Conservation (phyloP, 2,888 invertebrate genomes). For the Synergus itoensis region DNA sequence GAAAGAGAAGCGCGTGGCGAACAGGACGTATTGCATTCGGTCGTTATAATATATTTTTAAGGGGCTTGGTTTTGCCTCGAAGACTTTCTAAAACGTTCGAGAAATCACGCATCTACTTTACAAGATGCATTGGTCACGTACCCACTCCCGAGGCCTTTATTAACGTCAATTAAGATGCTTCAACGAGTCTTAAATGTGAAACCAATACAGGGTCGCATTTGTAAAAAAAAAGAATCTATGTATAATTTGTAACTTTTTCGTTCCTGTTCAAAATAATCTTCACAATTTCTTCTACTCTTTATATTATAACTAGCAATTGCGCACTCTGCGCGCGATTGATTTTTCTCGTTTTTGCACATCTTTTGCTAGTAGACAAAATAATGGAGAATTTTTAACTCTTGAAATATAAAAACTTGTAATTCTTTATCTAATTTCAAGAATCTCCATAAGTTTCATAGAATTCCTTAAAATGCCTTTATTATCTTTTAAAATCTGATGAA, state of each 20-base stretch:
- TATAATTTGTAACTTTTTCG: neutral
- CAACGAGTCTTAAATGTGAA: conserved; percentile 43
- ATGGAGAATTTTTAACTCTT: no score
- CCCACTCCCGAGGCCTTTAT: conserved; percentile 64
- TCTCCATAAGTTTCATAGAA: no score
- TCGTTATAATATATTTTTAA: conserved; percentile 12
- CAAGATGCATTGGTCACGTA: neutral
- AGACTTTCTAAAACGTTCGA: conserved; percentile 28
- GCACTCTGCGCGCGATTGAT: no score
- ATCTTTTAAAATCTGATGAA: no score
- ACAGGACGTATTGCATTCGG: neutral
- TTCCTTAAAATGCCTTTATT: no score
- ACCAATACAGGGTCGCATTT: neutral
- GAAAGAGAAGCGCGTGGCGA: conserved; percentile 23
- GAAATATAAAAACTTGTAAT: no score
- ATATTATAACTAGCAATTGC: no score
- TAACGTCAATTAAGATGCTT: conserved; percentile 71
- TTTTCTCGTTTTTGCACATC: no score
- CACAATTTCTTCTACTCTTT: neutral
- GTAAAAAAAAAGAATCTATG: neutral
- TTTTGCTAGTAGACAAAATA: no score
- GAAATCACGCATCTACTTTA: conserved; percentile 6
- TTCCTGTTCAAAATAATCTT: neutral
- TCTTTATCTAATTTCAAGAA: no score
- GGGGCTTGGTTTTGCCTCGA: neutral